phyloP scores from a whole-genome alignment of 2,113 vertebrate genomes.

The Daubentonia madagascariensis region DNA sequence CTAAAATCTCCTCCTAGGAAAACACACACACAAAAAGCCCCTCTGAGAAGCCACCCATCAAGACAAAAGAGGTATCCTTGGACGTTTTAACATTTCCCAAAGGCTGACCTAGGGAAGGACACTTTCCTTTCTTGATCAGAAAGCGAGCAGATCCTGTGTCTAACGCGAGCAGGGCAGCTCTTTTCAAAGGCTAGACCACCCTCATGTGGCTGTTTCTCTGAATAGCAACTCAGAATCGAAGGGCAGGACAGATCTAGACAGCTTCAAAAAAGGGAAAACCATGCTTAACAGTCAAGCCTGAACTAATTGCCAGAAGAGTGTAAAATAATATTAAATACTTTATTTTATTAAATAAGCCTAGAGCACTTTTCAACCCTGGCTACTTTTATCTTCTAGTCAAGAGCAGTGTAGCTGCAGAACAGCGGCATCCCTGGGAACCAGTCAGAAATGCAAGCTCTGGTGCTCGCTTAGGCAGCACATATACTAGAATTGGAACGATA shows the following conservation, averaged over 20 bases:
- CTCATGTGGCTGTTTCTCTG: neutral
- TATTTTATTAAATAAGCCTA: neutral
- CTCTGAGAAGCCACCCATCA: neutral
- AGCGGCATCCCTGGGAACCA: neutral
- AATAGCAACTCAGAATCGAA: conserved; percentile 24
- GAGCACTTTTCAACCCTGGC: neutral
- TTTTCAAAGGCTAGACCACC: conserved; percentile 18
- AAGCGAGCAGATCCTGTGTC: neutral
- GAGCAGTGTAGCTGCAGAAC: too few species aligned
- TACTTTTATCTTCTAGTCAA: neutral
- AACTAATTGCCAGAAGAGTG: neutral
- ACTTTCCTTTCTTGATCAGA: neutral
- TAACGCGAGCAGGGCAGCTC: neutral
- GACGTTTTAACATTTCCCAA: neutral
- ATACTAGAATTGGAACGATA: too few species aligned
- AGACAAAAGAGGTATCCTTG: neutral
- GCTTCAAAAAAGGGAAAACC: neutral
- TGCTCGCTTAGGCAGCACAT: neutral
- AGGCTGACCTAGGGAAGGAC: neutral
- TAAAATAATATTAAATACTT: neutral
- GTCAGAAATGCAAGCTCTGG: neutral
- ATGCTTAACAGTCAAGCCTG: neutral
- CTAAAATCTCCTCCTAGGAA: neutral
- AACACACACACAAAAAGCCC: neutral
- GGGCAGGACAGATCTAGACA: too few species aligned